A percentile compares a stretch with the other conserved stretches of the same genome.
These are phyloP conservation scores for Pachypeltis micranthus DNA, from an alignment of 1,140 invertebrate genomes.

Conservation along the genomic window DNA sequence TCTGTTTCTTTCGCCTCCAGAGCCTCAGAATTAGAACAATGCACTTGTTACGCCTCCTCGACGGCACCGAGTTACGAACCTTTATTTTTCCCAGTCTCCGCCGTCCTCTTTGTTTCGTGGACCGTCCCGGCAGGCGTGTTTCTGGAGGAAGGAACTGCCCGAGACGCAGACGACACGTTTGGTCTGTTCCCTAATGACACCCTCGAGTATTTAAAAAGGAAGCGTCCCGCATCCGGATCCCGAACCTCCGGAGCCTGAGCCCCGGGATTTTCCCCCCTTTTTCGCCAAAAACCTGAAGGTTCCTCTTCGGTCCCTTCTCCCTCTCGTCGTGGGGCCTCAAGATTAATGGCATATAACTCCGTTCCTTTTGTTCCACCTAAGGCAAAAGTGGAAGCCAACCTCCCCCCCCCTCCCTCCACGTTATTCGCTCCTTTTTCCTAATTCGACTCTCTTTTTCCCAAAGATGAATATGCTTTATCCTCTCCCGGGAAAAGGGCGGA, in stretches of 20 bases:
- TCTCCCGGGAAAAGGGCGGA: not conserved
- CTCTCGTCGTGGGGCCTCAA: not conserved
- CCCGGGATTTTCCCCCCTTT: too few species aligned
- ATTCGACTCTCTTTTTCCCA: slow-evolving; percentile 3
- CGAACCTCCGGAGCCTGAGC: not conserved
- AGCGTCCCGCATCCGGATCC: not conserved
- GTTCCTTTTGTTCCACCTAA: slow-evolving; percentile 4
- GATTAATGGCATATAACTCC: slow-evolving; percentile 2
- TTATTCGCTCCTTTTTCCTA: too few species aligned
- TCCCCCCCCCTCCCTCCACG: not conserved
- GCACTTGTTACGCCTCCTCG: not conserved
- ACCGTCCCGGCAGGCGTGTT: too few species aligned
- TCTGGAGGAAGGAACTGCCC: too few species aligned
- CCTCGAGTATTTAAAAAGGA: slow-evolving; percentile 4
- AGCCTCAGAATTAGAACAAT: too few species aligned
- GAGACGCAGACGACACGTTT: too few species aligned
- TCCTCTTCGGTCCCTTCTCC: too few species aligned
- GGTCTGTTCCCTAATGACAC: slow-evolving; percentile 9
- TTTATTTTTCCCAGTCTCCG: slow-evolving; percentile 5
- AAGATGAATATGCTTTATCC: slow-evolving; percentile 9
- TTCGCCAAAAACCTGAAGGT: too few species aligned
- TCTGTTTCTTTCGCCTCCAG: too few species aligned
- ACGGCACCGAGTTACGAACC: not conserved
- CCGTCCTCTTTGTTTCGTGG: too few species aligned
- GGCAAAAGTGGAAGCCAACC: not conserved